Evolutionary conservation across 2,888 invertebrate species (phyloP), one percentile per base, ranked within the genome.

Genomic region (Nemoura dubitans): DNA sequence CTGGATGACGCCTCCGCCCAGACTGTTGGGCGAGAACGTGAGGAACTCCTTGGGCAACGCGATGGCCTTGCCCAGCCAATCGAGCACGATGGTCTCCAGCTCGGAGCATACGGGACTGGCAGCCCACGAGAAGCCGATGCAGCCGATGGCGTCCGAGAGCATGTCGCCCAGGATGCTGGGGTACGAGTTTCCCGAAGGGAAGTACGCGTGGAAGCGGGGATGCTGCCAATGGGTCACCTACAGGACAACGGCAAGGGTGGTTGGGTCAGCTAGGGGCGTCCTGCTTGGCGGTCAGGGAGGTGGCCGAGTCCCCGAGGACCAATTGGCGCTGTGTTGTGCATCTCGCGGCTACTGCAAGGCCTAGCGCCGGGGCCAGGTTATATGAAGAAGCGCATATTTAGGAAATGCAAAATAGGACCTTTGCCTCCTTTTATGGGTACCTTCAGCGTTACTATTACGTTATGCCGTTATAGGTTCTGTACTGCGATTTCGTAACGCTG

Each of bases 71-170:
- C 95, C 96, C 88, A 96, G 94, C 97, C 97, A 97, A 90, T 97
- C 96, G 89, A 96, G 92, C 0, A 97, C 95, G 88, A 97, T 95
- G 0, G 95, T 95, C 91, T 97, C 97, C 83, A 97, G 91, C 91
- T 97, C 97, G n/a, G 97, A 96, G 88, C 96, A 95, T 0, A 97
- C 96, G 16, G 97, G 97, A 91, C 96, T 96, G 1, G 97, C 96
- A 10, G 96, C 96, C 95, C 94, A 95, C 2, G 94, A 94, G 90
- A 95, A 95, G 87, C 94, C 94, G 43, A 94, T 93, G 89, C 93
- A 93, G 3, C 94, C 94, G 36, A 95, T 92, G 21, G 93, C 94
- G 90, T 94, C 94, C 0, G 93, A 93, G 36, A 95, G 90, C 93
- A 95, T 94, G 89, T 94, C 94, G 0, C 93, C 94, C 30, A 94